Evolutionary conservation across 2,888 invertebrate species (phyloP).

Genomic region (Prosapia bicincta): DNA sequence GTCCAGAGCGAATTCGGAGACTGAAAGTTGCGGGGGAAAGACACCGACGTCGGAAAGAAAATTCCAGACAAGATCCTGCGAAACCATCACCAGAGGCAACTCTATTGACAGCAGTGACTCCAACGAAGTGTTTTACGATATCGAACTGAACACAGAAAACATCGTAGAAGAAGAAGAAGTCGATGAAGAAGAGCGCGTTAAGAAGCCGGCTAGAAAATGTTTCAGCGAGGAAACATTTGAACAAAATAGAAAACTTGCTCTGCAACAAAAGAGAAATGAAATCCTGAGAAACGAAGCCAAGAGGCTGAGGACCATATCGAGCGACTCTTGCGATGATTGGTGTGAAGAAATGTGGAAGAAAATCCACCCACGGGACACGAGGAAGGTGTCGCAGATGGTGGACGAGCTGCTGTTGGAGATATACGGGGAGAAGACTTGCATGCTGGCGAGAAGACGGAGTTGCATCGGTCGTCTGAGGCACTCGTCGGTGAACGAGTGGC

Average conservation of each 20-base stretch:
- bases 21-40: neutral
- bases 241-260: neutral
- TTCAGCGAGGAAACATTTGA: constrained; percentile 24
- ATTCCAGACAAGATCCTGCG: neutral
- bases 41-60: neutral
- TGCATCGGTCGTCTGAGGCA: neutral
- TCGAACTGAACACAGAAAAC: neutral
- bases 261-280: neutral
- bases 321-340: constrained; percentile 8
- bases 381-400: constrained; percentile 18
- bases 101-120: constrained; percentile 7
- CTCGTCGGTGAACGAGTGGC: neutral
- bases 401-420: constrained; percentile 19
- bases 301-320: constrained; percentile 2
- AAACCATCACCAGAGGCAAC: neutral
- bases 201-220: constrained; percentile 5
- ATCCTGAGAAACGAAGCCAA: neutral
- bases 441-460: neutral
- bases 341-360: constrained; percentile 9
- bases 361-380: constrained; percentile 1
- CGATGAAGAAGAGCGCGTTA: no score
- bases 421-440: constrained; percentile 6
- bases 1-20: neutral
- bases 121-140: constrained; percentile 9
- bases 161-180: neutral